phyloP scores from a whole-genome alignment of 2,113 vertebrate species.

The Paedocypris sp. region DNA sequence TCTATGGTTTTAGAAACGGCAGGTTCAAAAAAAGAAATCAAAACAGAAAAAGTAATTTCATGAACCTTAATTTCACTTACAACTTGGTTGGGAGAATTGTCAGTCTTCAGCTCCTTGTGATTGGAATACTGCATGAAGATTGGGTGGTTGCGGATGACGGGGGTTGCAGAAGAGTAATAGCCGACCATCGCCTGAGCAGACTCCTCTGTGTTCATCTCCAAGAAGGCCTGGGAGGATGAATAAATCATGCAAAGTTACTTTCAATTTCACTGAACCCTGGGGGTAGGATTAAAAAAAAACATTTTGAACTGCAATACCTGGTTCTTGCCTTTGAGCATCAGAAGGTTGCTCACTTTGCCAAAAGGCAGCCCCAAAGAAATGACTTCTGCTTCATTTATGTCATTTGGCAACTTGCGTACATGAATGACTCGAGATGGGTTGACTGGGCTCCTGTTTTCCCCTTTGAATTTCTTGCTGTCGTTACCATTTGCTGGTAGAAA shows the following conservation, averaged over 20 bases:
- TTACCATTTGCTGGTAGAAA: slow-evolving; percentile 83
- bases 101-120: slow-evolving; percentile 95
- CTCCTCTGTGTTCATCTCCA: slow-evolving; percentile 92
- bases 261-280: too few relatives aligned
- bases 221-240: slow-evolving; percentile 68
- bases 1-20: slow-evolving; percentile 49
- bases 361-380: slow-evolving; percentile 92
- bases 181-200: slow-evolving; percentile 94
- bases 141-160: slow-evolving; percentile 81
- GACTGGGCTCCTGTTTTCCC: slow-evolving; percentile 75
- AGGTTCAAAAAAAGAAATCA: neutral
- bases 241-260: neutral
- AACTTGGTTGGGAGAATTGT: slow-evolving; percentile 91
- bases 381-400: slow-evolving; percentile 91
- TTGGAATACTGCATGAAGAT: slow-evolving; percentile 96
- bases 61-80: slow-evolving; percentile 53
- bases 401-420: slow-evolving; percentile 82
- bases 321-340: slow-evolving; percentile 98
- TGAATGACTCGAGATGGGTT: slow-evolving; percentile 89
- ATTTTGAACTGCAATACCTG: too few relatives aligned
- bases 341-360: slow-evolving; percentile 91
- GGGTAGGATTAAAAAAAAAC: too few relatives aligned
- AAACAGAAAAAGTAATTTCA: neutral
- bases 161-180: slow-evolving; percentile 89
- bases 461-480: slow-evolving; percentile 98